Conservation (phyloP, 2,888 invertebrate genomes). For the Eupithecia vulgata region DNA sequence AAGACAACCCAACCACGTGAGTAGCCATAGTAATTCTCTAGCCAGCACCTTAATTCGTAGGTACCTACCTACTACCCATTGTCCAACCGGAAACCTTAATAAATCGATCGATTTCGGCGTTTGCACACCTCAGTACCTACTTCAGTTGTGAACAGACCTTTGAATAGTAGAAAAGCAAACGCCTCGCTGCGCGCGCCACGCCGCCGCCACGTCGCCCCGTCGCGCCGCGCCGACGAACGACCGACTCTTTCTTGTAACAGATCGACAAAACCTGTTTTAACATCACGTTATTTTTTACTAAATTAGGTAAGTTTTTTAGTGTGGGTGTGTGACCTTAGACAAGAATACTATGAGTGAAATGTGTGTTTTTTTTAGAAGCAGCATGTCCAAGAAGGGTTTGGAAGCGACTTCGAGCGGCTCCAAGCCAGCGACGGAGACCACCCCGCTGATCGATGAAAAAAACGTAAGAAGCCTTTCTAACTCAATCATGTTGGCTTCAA, state of each 20-base stretch:
- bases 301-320: slow-evolving; percentile 17
- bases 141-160: not conserved
- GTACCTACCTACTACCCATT: slow-evolving; percentile 36
- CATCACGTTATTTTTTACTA: slow-evolving; percentile 20
- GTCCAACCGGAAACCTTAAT: slow-evolving; percentile 53
- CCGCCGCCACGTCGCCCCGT: too few species aligned
- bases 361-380: slow-evolving; percentile 41
- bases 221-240: too few species aligned
- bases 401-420: slow-evolving; percentile 49
- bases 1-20: slow-evolving; percentile 9
- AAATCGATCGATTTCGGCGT: slow-evolving; percentile 42
- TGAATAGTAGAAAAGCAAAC: not conserved
- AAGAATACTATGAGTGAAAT: not conserved
- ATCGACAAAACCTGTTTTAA: slow-evolving; percentile 30
- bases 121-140: not conserved
- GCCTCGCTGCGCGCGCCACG: not conserved
- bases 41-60: not conserved
- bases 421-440: slow-evolving; percentile 59
- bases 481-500: not conserved
- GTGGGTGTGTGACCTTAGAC: slow-evolving; percentile 14
- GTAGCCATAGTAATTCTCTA: not conserved
- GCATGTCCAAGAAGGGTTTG: slow-evolving; percentile 62
- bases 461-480: slow-evolving; percentile 55
- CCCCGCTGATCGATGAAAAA: slow-evolving; percentile 64
- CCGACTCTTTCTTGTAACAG: slow-evolving; percentile 34